These are phyloP conservation scores for Eilema sororculum DNA, from an alignment of 2,888 invertebrate species.

Conservation along the genomic window DNA sequence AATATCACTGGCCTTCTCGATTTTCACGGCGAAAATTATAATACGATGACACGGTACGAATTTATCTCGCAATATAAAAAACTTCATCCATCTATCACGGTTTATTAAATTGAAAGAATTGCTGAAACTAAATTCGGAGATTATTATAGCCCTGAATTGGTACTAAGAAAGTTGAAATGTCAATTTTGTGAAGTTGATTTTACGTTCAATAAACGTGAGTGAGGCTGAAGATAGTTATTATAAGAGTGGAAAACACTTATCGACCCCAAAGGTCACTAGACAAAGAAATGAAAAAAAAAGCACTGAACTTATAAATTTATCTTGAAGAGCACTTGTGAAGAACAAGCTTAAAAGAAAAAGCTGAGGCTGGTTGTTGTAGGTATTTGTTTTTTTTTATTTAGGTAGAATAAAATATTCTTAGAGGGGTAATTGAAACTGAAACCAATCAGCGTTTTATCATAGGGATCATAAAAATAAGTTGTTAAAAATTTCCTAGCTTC, in stretches of 20 bases:
- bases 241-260: neutral
- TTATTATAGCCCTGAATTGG: neutral
- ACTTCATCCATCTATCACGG: slow-evolving; percentile 36
- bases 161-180: slow-evolving; percentile 14
- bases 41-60: slow-evolving; percentile 43
- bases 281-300: neutral
- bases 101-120: slow-evolving; percentile 29
- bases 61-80: slow-evolving; percentile 43
- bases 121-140: slow-evolving; percentile 22
- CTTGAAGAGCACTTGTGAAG: slow-evolving; percentile 1
- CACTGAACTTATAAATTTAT: neutral
- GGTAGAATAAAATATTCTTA: neutral
- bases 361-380: neutral
- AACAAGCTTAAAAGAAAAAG: neutral
- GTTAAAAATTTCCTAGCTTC: too few species aligned
- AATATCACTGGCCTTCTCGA: slow-evolving; percentile 75
- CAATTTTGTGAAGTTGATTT: slow-evolving; percentile 1
- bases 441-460: neutral
- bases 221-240: neutral
- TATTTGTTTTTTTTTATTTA: neutral
- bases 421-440: neutral
- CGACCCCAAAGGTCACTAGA: neutral
- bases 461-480: too few species aligned
- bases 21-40: slow-evolving; percentile 63
- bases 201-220: slow-evolving; percentile 9